Conservation (phyloP, 2,888 invertebrate genomes). For the Eucera pruinosa region DNA sequence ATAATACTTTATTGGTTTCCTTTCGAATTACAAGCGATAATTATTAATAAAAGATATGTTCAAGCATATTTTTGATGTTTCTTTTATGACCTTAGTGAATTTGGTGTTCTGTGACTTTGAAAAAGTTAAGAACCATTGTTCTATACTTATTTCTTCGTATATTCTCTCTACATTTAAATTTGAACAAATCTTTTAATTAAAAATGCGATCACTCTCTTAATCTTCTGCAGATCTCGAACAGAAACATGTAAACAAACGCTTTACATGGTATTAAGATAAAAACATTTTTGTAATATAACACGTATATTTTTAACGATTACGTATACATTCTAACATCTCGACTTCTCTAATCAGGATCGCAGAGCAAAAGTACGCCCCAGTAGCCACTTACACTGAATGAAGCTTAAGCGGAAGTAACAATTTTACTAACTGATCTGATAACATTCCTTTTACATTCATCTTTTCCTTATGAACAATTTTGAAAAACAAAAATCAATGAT, state of each 20-base stretch:
- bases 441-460: constrained; percentile 65
- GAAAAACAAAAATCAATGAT: not conserved
- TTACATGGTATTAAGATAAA: not conserved
- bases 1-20: no score
- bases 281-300: not conserved
- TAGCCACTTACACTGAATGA: constrained; percentile 65
- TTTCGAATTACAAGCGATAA: no score
- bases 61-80: no score
- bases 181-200: not conserved
- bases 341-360: constrained; percentile 25
- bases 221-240: not conserved
- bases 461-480: not conserved
- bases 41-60: no score
- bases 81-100: no score
- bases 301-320: not conserved
- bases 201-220: not conserved
- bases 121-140: no score
- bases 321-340: constrained; percentile 12
- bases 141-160: not conserved
- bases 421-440: constrained; percentile 76
- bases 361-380: constrained; percentile 26
- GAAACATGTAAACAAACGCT: not conserved
- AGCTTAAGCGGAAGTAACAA: constrained; percentile 78
- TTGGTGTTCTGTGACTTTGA: no score
- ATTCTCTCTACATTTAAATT: not conserved